A percentile compares a stretch with the other conserved stretches of the same genome.
Evolutionary conservation across 2,797 vertebrate genomes (phyloP).

Genomic region (Molossus molossus): DNA sequence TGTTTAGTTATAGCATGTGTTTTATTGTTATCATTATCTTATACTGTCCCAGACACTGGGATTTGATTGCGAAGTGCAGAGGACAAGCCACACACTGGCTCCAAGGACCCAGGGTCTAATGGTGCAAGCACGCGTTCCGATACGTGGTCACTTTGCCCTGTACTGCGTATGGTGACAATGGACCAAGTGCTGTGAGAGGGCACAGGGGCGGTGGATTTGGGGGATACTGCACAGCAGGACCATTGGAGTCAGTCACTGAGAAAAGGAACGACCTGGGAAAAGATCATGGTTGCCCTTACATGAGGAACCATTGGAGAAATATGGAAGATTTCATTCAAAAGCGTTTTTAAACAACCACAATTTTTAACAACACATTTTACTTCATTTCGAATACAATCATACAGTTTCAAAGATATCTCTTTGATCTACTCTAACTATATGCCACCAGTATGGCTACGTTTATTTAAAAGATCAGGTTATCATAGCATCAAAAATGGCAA

Average conservation of each 20-base stretch:
- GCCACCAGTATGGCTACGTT: not conserved
- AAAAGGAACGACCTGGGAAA: not conserved
- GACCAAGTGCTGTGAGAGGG: not conserved
- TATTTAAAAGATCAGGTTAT: not conserved
- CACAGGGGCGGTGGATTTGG: not conserved
- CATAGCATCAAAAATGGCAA: not conserved
- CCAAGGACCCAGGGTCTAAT: not conserved
- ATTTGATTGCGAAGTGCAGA: not conserved
- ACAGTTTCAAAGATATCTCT: not conserved
- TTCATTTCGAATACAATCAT: slow-evolving; percentile 43
- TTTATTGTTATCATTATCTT: not conserved
- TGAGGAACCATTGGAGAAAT: not conserved
- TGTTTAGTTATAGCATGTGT: not conserved
- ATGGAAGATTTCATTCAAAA: not conserved
- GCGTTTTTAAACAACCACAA: not conserved
- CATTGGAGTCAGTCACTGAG: not conserved
- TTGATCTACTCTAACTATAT: slow-evolving; percentile 23
- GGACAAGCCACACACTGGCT: not conserved
- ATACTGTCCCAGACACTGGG: not conserved
- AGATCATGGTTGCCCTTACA: not conserved
- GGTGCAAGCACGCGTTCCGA: not conserved
- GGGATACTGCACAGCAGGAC: not conserved
- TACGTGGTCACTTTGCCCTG: not conserved
- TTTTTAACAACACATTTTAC: not conserved
- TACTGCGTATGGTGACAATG: not conserved